These are phyloP conservation scores for Datnioides undecimradiatus DNA, from an alignment of 2,113 vertebrate species.

Conservation along the genomic window DNA sequence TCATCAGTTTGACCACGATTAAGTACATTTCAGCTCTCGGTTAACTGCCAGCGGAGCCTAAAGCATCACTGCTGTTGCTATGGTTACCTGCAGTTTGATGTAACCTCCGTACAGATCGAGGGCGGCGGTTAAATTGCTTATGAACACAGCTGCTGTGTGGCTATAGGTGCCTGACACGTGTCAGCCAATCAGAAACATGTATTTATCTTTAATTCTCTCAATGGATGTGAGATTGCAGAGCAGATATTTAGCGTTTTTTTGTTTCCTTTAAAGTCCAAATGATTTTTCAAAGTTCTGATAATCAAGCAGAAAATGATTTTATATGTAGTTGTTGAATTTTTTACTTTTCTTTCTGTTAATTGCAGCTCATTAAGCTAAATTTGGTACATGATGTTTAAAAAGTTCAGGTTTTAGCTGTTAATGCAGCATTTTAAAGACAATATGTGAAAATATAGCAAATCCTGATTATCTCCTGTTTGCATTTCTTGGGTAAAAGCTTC, in stretches of 20 bases:
- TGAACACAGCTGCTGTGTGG: neutral
- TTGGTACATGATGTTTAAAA: neutral
- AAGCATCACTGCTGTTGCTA: constrained; percentile 8
- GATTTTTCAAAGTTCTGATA: too few relatives aligned
- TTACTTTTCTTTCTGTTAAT: too few relatives aligned
- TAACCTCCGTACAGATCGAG: neutral
- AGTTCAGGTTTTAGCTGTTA: neutral
- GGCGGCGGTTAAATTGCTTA: neutral
- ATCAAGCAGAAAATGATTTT: too few relatives aligned
- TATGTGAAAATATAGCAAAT: neutral
- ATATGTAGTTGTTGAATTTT: too few relatives aligned
- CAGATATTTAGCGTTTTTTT: too few relatives aligned
- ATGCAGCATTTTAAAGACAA: neutral
- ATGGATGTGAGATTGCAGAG: neutral
- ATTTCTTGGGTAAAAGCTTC: too few relatives aligned
- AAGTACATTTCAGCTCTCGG: too few relatives aligned
- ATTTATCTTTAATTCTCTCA: neutral
- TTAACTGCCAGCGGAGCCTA: neutral
- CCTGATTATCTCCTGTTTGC: neutral
- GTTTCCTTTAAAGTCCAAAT: too few relatives aligned
- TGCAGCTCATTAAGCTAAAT: too few relatives aligned
- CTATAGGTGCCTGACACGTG: neutral
- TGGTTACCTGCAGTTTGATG: constrained; percentile 13
- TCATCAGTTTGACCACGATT: too few relatives aligned
- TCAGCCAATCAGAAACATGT: neutral